Evolutionary conservation across 64 coral and sea anemone species (phyloP), one percentile per base, ranked within the genome.

Genomic region (Actinia tenebrosa): DNA sequence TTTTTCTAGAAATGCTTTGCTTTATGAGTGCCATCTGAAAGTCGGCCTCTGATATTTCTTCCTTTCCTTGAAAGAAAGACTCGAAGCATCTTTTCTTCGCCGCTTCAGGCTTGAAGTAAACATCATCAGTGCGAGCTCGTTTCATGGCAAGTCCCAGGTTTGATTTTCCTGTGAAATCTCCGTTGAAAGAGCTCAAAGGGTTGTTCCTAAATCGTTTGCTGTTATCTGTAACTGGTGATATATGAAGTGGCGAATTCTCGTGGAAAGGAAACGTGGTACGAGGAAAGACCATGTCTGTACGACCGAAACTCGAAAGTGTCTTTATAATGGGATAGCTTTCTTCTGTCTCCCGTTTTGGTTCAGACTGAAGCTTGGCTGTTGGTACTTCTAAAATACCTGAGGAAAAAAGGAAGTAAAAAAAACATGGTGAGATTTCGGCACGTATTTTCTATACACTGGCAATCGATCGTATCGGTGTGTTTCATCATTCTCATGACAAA

Each of bases 251-350:
- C 0, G 46, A 81, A 10, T 81, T 81, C 50, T 81, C 79, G 50
- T 81, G 50, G 44, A 16, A 81, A 44, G 79, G 79, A 13, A 81
- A 81, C 15, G 44, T 22, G 43, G 79, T 81, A 1, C 50, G 46
- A 81, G 79, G 79, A 81, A 81, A 81, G 20, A 81, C 79, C 79
- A 81, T 81, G 43, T 81, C 79, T 81, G 79, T 81, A n/a, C 53
- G 19, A 22, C 45, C 20, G 44, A 46, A 79, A 11, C 22, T 45
- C 17, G 45, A 11, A 75, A 25, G 6, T 75, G 26, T 75, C 69
- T n/a, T 25, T 42, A 75, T 37, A 26, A 75, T 75, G 25, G 69
- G 3, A 75, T 27, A 5, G 23, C 20, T 45, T 81, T 81, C n/a
- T 81, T 52, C 79, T 23, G 79, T 81, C 17, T 45, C 56, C 2